A percentile compares a stretch with the other conserved stretches of the same genome.
These are phyloP conservation scores for Diplosoma virens DNA, from an alignment of 23 tunicate species.

Conservation along the genomic window DNA sequence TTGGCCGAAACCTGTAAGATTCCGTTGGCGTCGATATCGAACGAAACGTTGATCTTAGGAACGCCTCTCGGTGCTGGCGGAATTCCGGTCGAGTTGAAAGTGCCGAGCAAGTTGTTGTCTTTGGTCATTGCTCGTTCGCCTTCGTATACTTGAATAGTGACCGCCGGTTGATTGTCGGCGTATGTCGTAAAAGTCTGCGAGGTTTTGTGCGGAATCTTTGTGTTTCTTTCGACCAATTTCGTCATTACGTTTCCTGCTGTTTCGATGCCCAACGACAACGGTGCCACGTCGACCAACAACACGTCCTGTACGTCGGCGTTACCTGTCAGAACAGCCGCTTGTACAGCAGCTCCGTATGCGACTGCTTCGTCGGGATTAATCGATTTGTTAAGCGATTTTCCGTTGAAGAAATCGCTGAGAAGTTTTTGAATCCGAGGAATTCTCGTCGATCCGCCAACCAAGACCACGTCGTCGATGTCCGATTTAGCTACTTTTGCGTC, in stretches of 20 bases:
- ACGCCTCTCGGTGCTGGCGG: slow-evolving; percentile 78
- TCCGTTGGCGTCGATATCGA: slow-evolving; percentile 71
- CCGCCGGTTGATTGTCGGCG: slow-evolving; percentile 84
- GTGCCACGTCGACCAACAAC: slow-evolving; percentile 62
- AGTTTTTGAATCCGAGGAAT: slow-evolving; percentile 92
- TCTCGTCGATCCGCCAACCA: slow-evolving; percentile 97
- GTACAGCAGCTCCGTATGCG: slow-evolving; percentile 99
- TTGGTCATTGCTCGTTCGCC: slow-evolving; percentile 79
- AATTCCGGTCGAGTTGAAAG: slow-evolving; percentile 68
- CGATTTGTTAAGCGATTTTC: slow-evolving; percentile 84
- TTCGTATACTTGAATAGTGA: slow-evolving; percentile 78
- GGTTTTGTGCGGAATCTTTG: slow-evolving; percentile 59
- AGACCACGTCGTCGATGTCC: slow-evolving; percentile 91
- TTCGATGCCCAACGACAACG: slow-evolving; percentile 80
- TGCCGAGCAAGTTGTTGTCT: slow-evolving; percentile 80
- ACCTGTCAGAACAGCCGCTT: slow-evolving; percentile 89
- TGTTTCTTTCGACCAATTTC: slow-evolving; percentile 60
- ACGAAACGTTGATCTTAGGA: slow-evolving; percentile 69
- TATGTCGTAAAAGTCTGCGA: slow-evolving; percentile 63
- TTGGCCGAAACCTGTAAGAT: slow-evolving; percentile 72
- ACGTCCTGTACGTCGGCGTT: slow-evolving; percentile 53
- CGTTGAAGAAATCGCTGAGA: slow-evolving; percentile 90
- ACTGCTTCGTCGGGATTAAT: slow-evolving; percentile 99
- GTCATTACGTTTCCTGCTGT: slow-evolving; percentile 85
- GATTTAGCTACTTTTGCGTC: slow-evolving; percentile 79